Base-by-base conservation (phyloP, 2,888 invertebrate genomes). In the Drosophila eohydei region DNA sequence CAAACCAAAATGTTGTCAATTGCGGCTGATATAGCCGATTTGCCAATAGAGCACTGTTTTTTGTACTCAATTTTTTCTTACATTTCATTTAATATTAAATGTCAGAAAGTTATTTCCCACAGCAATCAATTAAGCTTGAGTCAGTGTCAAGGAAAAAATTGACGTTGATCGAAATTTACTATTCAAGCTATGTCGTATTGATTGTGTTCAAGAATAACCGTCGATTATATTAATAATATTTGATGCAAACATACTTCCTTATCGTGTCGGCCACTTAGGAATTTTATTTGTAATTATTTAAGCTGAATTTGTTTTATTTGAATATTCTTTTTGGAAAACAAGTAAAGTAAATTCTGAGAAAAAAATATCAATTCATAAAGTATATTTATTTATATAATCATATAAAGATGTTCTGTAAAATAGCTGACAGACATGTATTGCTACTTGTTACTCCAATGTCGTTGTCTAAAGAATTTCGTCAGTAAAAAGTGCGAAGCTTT, bases 131-230 rank as follows among this genome's bases (percentile, higher is more conserved):
- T 71, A 6, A 9, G 9, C 6, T 16, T 34, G 38, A 34, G 28
- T 41, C 63, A 70, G 32, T 70, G 74, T 66, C 77, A 74, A 70
- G 77, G 60, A 43, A n/a, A 26, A 9, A 7, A 9, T 14, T 58
- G 44, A 72, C 54, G 55, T 48, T 14, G 16, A 6, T 38, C 38
- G 16, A 32, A 30, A 54, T 68, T 41, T 21, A 43, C 0, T 48
- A 54, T 57, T 4, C 26, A 41, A 6, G 11, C 5, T 34, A 11
- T 40, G 7, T n/a, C 16, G 16, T 30, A n/a, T 21, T 7, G 14
- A 1, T 3, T 9, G 55, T 32, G 41, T 21, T 43, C 56, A 44
- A 26, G 26, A 32, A 3, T n/a, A 41, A 30, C 30, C 12, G 26
- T n/a, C 4, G 3, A 38, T 9, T 36, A 32, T 28, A 28, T 28